A percentile compares a stretch with the other conserved stretches of the same genome.
phyloP scores from a whole-genome alignment of 1,140 invertebrate genomes.

The Epicauta chinensis region DNA sequence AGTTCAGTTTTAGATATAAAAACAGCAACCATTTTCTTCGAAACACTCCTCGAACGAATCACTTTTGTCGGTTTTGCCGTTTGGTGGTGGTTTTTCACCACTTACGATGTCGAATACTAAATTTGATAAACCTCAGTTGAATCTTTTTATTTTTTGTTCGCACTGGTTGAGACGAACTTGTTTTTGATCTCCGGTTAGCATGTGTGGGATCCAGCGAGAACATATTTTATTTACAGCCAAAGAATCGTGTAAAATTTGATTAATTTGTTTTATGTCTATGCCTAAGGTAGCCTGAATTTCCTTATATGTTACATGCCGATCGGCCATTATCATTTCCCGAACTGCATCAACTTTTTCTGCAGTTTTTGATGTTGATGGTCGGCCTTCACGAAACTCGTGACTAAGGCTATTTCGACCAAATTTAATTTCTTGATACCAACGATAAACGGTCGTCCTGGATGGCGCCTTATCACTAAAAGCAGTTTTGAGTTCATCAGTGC shows the following conservation, averaged over 20 bases:
- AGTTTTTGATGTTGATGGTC: conserved; percentile 18
- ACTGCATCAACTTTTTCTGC: conserved; percentile 19
- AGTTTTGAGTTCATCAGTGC: conserved; percentile 5
- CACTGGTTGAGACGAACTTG: conserved; percentile 26
- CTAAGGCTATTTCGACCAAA: conserved; percentile 17
- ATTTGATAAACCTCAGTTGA: neutral
- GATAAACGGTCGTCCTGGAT: conserved; percentile 15
- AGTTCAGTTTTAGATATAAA: conserved; percentile 21
- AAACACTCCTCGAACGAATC: conserved; percentile 30
- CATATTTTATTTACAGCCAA: neutral
- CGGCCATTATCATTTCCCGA: conserved; percentile 25
- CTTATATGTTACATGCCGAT: conserved; percentile 30
- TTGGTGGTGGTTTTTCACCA: conserved; percentile 23
- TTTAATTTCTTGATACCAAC: conserved; percentile 21
- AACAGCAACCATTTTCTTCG: conserved; percentile 31
- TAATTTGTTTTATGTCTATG: conserved; percentile 23
- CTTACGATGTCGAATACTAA: conserved; percentile 14
- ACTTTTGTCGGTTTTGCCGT: conserved; percentile 37
- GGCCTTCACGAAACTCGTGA: conserved; percentile 20
- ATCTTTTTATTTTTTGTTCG: conserved; percentile 26
- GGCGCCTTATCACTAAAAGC: conserved; percentile 15
- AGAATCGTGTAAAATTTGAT: conserved; percentile 31
- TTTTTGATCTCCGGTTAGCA: conserved; percentile 21
- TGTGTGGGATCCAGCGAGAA: neutral
- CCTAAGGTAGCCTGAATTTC: conserved; percentile 26